Conservation (phyloP, 1,140 invertebrate species). For the Apis laboriosa region DNA sequence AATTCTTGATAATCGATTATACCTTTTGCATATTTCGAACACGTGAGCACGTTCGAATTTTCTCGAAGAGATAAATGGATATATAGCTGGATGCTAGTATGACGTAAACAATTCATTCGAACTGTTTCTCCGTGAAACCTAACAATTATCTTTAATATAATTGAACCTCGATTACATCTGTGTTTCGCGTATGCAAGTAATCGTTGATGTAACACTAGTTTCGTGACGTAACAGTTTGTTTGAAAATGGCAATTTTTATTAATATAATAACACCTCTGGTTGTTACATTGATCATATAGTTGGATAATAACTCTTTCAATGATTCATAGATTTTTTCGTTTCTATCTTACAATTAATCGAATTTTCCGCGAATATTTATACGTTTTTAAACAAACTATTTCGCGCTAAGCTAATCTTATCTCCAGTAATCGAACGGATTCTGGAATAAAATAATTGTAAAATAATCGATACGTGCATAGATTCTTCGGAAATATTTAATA, state of each 20-base stretch:
- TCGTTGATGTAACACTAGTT: not conserved
- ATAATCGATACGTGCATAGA: not conserved
- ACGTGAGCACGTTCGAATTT: not conserved
- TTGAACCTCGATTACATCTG: not conserved
- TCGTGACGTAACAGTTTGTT: not conserved
- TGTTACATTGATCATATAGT: not conserved
- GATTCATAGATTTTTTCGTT: not conserved
- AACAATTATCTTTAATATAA: not conserved
- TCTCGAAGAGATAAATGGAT: not conserved
- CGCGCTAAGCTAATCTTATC: not conserved
- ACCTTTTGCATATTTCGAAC: no score
- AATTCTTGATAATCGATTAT: no score
- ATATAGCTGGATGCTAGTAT: not conserved
- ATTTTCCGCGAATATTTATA: not conserved
- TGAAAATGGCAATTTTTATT: not conserved
- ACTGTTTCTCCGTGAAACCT: not conserved
- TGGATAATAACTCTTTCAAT: not conserved
- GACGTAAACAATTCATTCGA: not conserved
- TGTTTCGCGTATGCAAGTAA: not conserved
- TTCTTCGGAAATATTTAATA: not conserved
- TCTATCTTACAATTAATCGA: not conserved
- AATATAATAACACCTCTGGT: not conserved
- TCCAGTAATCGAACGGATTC: no score
- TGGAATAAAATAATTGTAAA: not conserved
- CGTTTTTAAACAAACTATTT: not conserved